Percentiles rank a stretch among this genome's conserved stretches.
phyloP scores from a whole-genome alignment of 2,888 invertebrate species.

The Fragum whitleyi region DNA sequence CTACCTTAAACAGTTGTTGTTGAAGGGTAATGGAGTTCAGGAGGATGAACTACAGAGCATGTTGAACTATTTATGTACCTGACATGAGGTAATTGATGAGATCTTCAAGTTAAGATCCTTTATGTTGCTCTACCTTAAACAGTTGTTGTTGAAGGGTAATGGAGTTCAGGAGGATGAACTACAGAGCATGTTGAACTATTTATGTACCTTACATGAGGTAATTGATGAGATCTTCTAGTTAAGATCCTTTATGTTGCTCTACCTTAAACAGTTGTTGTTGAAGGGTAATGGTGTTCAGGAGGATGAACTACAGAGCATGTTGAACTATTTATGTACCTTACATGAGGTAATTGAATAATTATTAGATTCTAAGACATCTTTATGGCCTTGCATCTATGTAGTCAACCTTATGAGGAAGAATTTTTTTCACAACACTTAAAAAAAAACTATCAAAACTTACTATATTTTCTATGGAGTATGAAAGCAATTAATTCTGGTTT shows the following conservation, averaged over 20 bases:
- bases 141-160: conserved; percentile 94
- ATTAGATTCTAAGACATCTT: too few species aligned
- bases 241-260: conserved; percentile 96
- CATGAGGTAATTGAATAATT: conserved; percentile 97
- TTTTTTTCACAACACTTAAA: too few species aligned
- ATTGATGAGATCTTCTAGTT: conserved; percentile 97
- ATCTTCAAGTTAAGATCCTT: conserved; percentile 97
- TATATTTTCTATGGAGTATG: too few species aligned
- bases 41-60: conserved; percentile 99
- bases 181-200: conserved; percentile 98
- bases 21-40: conserved; percentile 96
- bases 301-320: conserved; percentile 98
- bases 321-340: conserved; percentile 99
- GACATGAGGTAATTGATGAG: conserved; percentile 96
- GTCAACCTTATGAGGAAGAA: too few species aligned
- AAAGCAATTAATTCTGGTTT: too few species aligned
- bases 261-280: conserved; percentile 95
- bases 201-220: conserved; percentile 99
- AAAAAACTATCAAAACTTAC: too few species aligned
- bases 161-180: conserved; percentile 99
- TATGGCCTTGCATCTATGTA: too few species aligned
- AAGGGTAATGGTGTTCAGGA: conserved; percentile 98
- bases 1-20: conserved; percentile 96
- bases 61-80: conserved; percentile 98
- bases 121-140: conserved; percentile 97